These are phyloP conservation scores for Amphipoea oculea DNA, from an alignment of 2,888 invertebrate genomes.

Conservation along the genomic window DNA sequence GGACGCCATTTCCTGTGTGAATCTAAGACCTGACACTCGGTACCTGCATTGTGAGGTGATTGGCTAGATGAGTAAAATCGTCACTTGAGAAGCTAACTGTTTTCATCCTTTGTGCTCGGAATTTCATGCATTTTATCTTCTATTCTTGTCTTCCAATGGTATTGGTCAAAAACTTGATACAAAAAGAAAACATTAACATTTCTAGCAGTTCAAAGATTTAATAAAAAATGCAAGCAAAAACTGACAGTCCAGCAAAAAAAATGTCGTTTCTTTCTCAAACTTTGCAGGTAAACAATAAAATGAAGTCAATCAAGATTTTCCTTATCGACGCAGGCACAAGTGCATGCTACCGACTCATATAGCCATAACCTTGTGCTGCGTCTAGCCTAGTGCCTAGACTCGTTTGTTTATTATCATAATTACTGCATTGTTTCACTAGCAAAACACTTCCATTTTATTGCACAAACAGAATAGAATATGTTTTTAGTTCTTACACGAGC, in stretches of 20 bases:
- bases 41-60: slow-evolving; percentile 47
- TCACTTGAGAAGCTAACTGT: slow-evolving; percentile 13
- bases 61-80: slow-evolving; percentile 30
- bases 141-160: slow-evolving; percentile 2
- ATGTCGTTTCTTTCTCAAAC: neutral
- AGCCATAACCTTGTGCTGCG: slow-evolving; percentile 56
- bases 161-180: neutral
- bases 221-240: neutral
- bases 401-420: slow-evolving; percentile 61
- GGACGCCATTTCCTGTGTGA: slow-evolving; percentile 57
- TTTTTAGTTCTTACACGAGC: slow-evolving; percentile 45
- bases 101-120: slow-evolving; percentile 7
- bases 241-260: neutral
- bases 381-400: slow-evolving; percentile 66
- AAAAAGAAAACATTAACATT: neutral
- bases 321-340: slow-evolving; percentile 27
- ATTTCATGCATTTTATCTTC: slow-evolving; percentile 12
- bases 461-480: slow-evolving; percentile 28
- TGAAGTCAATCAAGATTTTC: slow-evolving; percentile 20
- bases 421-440: slow-evolving; percentile 60
- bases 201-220: neutral
- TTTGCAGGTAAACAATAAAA: slow-evolving; percentile 18
- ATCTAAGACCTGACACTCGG: slow-evolving; percentile 33
- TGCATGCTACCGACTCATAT: slow-evolving; percentile 32
- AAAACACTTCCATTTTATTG: slow-evolving; percentile 47